A percentile compares a stretch with the other conserved stretches of the same genome.
These are phyloP conservation scores for Drosophila takahashii DNA, from an alignment of 1,140 invertebrate species.

Conservation along the genomic window DNA sequence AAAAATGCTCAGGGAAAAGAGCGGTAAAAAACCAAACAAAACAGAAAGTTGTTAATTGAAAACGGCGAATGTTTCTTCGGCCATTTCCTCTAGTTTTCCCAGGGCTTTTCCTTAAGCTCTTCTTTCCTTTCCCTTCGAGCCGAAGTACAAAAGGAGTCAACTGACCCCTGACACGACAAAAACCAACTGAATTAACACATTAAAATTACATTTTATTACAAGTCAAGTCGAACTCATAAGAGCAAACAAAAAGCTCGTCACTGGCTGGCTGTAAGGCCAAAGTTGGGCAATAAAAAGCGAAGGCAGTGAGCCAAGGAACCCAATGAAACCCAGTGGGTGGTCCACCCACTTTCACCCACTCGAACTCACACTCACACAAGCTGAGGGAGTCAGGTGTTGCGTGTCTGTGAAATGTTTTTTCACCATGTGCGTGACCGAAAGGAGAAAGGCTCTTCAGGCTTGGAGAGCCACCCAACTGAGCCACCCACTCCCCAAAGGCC, in stretches of 20 bases:
- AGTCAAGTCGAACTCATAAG: slow-evolving; percentile 29
- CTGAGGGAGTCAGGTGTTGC: slow-evolving; percentile 52
- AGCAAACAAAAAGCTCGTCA: slow-evolving; percentile 47
- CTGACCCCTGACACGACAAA: slow-evolving; percentile 58
- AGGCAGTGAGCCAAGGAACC: slow-evolving; percentile 9
- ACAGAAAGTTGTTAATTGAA: slow-evolving; percentile 77
- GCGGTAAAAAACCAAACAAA: slow-evolving; percentile 34
- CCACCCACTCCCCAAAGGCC: slow-evolving; percentile 2
- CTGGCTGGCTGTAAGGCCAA: slow-evolving; percentile 14
- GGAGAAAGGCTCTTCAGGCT: slow-evolving; percentile 28
- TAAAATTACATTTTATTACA: slow-evolving; percentile 80
- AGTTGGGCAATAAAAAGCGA: slow-evolving; percentile 66
- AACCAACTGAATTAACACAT: slow-evolving; percentile 78
- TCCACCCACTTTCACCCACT: slow-evolving; percentile 6
- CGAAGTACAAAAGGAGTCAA: slow-evolving; percentile 22
- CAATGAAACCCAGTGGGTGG: too few species aligned
- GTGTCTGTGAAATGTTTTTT: slow-evolving; percentile 76
- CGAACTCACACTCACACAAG: neutral
- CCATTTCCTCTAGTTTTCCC: slow-evolving; percentile 1
- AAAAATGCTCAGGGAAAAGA: too few species aligned
- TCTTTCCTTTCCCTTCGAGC: slow-evolving; percentile 5
- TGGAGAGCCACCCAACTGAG: neutral
- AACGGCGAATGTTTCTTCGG: slow-evolving; percentile 60
- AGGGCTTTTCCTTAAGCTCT: slow-evolving; percentile 1
- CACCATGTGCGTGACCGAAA: slow-evolving; percentile 72